These are phyloP conservation scores for Danio rerio DNA, from an alignment of 2,113 vertebrate species.

Conservation along the genomic window GRCz12tu NC_133180.1:30609001-30609500, in stretches of 20 bases:
- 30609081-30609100: too few relatives aligned
- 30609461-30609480: neutral
- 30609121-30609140: too few relatives aligned
- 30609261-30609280: neutral
- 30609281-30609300: neutral
- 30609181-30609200: neutral
- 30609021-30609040: too few relatives aligned
- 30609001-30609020: too few relatives aligned
- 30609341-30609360: neutral
- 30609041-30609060: too few relatives aligned
- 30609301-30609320: neutral
- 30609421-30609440: neutral
- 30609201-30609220: neutral
- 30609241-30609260: neutral
- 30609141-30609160: neutral
- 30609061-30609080: too few relatives aligned
- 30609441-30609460: neutral
- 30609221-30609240: neutral
- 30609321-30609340: neutral
- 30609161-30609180: neutral
- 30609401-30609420: neutral
- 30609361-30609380: neutral
- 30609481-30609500: neutral
- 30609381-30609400: neutral
- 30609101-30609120: too few relatives aligned